Evolutionary conservation across 2,888 invertebrate genomes (phyloP), one percentile per base, ranked within the genome.

Genomic region (Onthophagus sagittarius): DNA sequence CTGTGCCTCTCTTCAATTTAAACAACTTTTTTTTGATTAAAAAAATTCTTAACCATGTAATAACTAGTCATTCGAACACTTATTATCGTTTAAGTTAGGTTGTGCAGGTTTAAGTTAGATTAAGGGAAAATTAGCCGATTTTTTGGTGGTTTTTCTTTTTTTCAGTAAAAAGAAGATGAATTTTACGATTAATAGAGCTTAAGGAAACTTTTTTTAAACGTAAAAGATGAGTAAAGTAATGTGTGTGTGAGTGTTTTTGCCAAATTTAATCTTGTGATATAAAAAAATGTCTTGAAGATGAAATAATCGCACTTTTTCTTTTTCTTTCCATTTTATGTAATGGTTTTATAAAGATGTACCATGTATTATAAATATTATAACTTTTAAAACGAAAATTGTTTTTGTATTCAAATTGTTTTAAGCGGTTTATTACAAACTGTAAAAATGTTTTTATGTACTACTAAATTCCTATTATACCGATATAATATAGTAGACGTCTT

Each of bases 1-100:
- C 14, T 69, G 71, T 74, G 74, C 74, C 74, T 74, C 69, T 70
- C 15, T 23, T 23, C 23, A 23, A 23, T 2, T 23, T 23, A 23
- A 23, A 53, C 39, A 53, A 7, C 39, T 53, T 11, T 53, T 53
- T 23, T 23, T 23, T 23, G 3, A 23, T 23, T 3, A 23, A 23
- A 23, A 23, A 23, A 23, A 2, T 23, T 2, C 23, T 23, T 23
- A 23, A 23, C 23, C 23, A 23, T 23, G 23, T 23, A 23, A n/a
- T n/a, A n/a, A 23, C 23, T 23, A 23, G 23, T 23, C 23, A 23
- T 23, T 23, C 23, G 23, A 23, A 23, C 23, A 23, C 23, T 23
- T 23, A 23, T 23, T 23, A 23, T 23, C 3, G 23, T 2, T 23
- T 23, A 23, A 23, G 23, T 23, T 23, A 23, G 11, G 39, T 53